Evolutionary conservation across 2,888 invertebrate genomes (phyloP).

Genomic region (Prosopocoilus inquinatus): DNA sequence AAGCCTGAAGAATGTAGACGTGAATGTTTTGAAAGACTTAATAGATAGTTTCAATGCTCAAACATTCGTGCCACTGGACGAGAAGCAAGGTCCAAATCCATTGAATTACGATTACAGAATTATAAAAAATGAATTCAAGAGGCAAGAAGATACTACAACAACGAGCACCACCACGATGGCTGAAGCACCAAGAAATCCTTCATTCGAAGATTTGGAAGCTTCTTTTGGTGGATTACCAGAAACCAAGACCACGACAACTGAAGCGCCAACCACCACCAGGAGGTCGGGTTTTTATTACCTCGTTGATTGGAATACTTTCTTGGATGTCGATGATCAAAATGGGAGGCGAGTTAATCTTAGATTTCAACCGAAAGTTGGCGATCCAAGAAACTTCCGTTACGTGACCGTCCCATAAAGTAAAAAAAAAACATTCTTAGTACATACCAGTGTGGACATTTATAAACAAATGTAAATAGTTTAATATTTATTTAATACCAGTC

Average conservation of each 20-base stretch:
- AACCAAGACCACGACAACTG: slow-evolving; percentile 54
- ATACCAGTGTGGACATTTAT: too few species aligned
- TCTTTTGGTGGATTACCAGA: slow-evolving; percentile 70
- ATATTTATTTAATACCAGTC: background rate
- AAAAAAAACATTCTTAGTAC: background rate
- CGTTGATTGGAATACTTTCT: slow-evolving; percentile 82
- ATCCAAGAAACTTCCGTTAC: slow-evolving; percentile 73
- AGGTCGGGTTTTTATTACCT: slow-evolving; percentile 82
- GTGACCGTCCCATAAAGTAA: slow-evolving; percentile 66
- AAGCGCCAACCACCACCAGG: slow-evolving; percentile 64
- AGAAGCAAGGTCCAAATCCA: slow-evolving; percentile 47
- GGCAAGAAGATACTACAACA: slow-evolving; percentile 48
- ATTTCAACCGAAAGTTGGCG: slow-evolving; percentile 78
- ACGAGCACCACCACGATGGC: slow-evolving; percentile 11
- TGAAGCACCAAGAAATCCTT: slow-evolving; percentile 49
- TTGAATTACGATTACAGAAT: slow-evolving; percentile 41
- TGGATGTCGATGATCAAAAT: slow-evolving; percentile 77
- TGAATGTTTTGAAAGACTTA: slow-evolving; percentile 42
- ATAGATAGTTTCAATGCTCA: slow-evolving; percentile 41
- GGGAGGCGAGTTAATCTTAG: slow-evolving; percentile 71
- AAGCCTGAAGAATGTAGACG: slow-evolving; percentile 48
- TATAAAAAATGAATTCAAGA: slow-evolving; percentile 54
- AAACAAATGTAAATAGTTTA: too few species aligned
- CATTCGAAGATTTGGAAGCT: slow-evolving; percentile 68
- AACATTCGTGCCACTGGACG: slow-evolving; percentile 36